Evolutionary conservation across 2,888 invertebrate genomes (phyloP).

Genomic region (Pyrochroa serraticornis): DNA sequence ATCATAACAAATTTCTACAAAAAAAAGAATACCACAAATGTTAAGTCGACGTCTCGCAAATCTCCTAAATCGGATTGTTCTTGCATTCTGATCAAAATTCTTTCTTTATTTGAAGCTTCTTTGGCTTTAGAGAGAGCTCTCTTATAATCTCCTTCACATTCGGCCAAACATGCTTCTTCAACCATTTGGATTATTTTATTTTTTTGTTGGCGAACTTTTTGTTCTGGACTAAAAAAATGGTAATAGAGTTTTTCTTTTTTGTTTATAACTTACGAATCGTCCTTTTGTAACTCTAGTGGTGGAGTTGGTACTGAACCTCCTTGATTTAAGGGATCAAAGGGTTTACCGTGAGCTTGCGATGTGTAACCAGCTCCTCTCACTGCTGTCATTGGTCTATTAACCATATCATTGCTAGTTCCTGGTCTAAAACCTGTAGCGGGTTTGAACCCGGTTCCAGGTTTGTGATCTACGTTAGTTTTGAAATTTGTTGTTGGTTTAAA

Average conservation of each 20-base stretch:
- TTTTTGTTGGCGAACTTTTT: constrained; percentile 89
- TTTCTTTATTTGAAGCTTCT: constrained; percentile 93
- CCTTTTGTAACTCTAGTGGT: constrained; percentile 72
- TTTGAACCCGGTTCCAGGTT: constrained; percentile 42
- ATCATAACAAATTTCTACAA: background rate
- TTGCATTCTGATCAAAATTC: constrained; percentile 85
- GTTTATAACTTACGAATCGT: constrained; percentile 71
- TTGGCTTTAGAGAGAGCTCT: constrained; percentile 89
- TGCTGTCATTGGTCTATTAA: constrained; percentile 89
- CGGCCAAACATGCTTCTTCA: constrained; percentile 85
- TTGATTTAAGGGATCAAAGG: constrained; percentile 81
- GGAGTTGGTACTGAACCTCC: constrained; percentile 62
- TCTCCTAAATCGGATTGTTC: constrained; percentile 91
- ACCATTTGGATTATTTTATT: constrained; percentile 85
- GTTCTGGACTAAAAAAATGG: constrained; percentile 74
- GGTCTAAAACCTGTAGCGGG: constrained; percentile 57
- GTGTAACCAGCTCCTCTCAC: constrained; percentile 96
- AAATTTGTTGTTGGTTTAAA: constrained; percentile 50
- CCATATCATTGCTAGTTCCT: constrained; percentile 52
- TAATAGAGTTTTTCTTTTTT: constrained; percentile 1
- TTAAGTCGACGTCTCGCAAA: constrained; percentile 92
- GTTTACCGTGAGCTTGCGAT: constrained; percentile 65
- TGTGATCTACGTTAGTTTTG: constrained; percentile 27
- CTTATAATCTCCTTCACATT: constrained; percentile 66
- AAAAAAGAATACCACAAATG: constrained; percentile 77